phyloP scores from a whole-genome alignment of 53 echinoderm and acorn worm genomes.

The Temnopleurus reevesii region DNA sequence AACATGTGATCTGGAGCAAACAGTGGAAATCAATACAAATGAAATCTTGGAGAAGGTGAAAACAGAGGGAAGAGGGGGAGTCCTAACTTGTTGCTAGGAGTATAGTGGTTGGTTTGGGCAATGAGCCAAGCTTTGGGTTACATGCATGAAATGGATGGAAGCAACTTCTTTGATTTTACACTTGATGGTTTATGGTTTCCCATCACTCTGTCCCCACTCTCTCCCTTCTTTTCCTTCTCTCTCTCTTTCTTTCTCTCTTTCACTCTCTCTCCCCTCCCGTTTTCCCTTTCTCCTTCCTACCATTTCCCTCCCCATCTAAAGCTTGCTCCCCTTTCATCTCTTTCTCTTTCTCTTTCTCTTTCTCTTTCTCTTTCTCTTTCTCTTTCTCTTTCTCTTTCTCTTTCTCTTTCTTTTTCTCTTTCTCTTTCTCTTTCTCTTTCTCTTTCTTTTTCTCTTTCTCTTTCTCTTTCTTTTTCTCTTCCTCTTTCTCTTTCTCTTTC shows the following conservation, averaged over 20 bases:
- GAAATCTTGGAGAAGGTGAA: background rate
- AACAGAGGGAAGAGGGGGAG: background rate
- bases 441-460: background rate
- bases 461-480: background rate
- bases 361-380: background rate
- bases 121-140: background rate
- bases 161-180: background rate
- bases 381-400: background rate
- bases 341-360: background rate
- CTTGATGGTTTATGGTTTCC: no score
- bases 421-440: background rate
- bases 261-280: background rate
- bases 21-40: slow-evolving; percentile 2
- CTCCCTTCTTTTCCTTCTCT: background rate
- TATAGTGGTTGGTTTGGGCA: background rate
- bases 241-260: background rate
- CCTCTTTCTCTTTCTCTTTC: no score
- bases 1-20: background rate
- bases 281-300: no score
- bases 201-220: background rate
- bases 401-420: background rate
- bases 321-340: background rate
- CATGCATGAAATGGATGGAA: background rate
- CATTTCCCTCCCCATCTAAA: no score
- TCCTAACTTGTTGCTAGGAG: background rate